A percentile compares a stretch with the other conserved stretches of the same genome.
These are phyloP conservation scores for Botia kubotai DNA, from an alignment of 2,797 vertebrate species.

Conservation along the genomic window DNA sequence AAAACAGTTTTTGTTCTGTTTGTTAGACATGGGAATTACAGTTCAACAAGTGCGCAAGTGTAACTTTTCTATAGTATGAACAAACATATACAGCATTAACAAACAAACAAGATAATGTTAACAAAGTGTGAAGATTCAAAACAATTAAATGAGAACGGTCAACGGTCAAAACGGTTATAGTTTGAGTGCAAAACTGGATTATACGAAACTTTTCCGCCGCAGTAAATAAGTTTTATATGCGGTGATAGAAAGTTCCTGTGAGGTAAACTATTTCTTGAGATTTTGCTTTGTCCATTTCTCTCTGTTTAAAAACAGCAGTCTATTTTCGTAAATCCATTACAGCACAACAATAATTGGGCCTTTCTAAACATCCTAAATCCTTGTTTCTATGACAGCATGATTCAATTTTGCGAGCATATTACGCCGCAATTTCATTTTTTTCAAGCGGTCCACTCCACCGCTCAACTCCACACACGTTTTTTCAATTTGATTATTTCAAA, in stretches of 20 bases:
- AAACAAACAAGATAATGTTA: not conserved
- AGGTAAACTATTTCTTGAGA: slow-evolving; percentile 53
- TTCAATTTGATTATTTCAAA: slow-evolving; percentile 56
- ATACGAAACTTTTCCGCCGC: slow-evolving; percentile 20
- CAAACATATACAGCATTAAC: not conserved
- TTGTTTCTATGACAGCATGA: slow-evolving; percentile 52
- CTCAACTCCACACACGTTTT: slow-evolving; percentile 49
- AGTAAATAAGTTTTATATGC: slow-evolving; percentile 44
- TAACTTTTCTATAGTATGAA: not conserved
- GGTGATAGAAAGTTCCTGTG: slow-evolving; percentile 47
- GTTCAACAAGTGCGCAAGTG: not conserved
- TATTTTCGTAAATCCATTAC: slow-evolving; percentile 62
- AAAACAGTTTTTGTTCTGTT: not conserved
- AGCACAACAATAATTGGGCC: slow-evolving; percentile 58
- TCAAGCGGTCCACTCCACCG: slow-evolving; percentile 40
- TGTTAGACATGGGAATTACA: not conserved
- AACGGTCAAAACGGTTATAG: not conserved
- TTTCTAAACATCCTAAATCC: slow-evolving; percentile 68
- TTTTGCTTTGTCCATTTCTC: slow-evolving; percentile 50
- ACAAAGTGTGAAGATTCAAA: not conserved
- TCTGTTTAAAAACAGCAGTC: slow-evolving; percentile 52
- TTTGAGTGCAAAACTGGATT: not conserved
- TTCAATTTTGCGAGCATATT: slow-evolving; percentile 51
- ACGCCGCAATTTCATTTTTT: slow-evolving; percentile 38
- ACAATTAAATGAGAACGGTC: not conserved